These are phyloP conservation scores for Chaitophorus viminalis DNA, from an alignment of 2,888 invertebrate genomes.

Conservation along the genomic window DNA sequence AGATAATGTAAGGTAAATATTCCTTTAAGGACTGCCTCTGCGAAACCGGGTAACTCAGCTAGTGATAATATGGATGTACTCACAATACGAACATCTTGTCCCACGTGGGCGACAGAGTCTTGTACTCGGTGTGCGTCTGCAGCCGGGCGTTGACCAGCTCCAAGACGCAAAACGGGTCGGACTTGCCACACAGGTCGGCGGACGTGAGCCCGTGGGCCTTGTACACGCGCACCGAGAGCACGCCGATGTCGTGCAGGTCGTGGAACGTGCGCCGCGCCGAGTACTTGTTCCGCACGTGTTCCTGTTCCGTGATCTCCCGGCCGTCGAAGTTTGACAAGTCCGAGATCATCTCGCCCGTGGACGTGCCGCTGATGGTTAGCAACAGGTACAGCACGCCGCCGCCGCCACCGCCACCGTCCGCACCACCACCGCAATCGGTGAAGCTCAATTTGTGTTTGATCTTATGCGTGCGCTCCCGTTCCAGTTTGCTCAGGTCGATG, in stretches of 20 bases:
- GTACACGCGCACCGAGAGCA: constrained; percentile 88
- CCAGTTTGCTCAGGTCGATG: constrained; percentile 84
- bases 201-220: constrained; percentile 85
- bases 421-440: constrained; percentile 72
- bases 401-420: constrained; percentile 92
- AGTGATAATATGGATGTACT: no score
- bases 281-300: constrained; percentile 68
- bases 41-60: no score
- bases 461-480: constrained; percentile 90
- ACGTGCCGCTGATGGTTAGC: constrained; percentile 94
- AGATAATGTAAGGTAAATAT: no score
- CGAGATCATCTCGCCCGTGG: constrained; percentile 89
- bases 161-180: constrained; percentile 97
- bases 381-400: constrained; percentile 84
- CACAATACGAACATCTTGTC: constrained; percentile 98
- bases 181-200: constrained; percentile 96
- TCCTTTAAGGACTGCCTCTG: no score
- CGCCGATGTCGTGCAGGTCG: constrained; percentile 87
- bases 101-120: constrained; percentile 96
- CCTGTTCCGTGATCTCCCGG: constrained; percentile 76
- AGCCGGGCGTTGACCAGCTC: constrained; percentile 93
- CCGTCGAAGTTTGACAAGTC: constrained; percentile 81
- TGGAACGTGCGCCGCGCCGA: constrained; percentile 76
- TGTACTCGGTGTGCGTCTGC: constrained; percentile 98
- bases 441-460: constrained; percentile 92